phyloP scores from a whole-genome alignment of 2,888 invertebrate genomes.

The Congeria kusceri region DNA sequence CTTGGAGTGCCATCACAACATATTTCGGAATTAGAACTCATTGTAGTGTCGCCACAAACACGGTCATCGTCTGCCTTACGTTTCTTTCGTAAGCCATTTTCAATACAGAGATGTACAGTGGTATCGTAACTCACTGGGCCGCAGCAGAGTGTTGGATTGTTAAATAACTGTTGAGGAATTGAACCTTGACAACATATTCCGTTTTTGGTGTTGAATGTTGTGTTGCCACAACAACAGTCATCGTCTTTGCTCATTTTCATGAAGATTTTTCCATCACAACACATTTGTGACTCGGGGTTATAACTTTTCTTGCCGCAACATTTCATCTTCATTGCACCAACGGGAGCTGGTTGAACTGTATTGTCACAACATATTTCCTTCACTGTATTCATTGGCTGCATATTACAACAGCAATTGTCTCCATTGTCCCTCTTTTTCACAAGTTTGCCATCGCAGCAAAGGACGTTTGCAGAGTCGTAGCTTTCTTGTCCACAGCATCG shows the following conservation, averaged over 20 bases:
- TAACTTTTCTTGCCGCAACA: constrained; percentile 49
- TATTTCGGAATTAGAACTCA: constrained; percentile 36
- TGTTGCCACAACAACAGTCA: constrained; percentile 55
- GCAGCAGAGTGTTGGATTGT: constrained; percentile 43
- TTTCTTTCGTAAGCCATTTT: constrained; percentile 19
- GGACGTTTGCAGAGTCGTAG: constrained; percentile 29
- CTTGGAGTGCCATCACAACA: constrained; percentile 46
- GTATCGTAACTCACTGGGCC: constrained; percentile 39
- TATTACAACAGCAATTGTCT: constrained; percentile 49
- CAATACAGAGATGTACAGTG: constrained; percentile 28
- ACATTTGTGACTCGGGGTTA: constrained; percentile 41
- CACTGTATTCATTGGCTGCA: constrained; percentile 45
- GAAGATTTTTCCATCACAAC: constrained; percentile 39
- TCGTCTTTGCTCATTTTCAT: constrained; percentile 41
- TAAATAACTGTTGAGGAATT: constrained; percentile 35
- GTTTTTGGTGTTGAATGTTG: constrained; percentile 46
- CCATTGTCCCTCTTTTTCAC: constrained; percentile 36
- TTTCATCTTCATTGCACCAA: constrained; percentile 41
- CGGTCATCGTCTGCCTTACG: constrained; percentile 37
- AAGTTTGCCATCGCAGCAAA: constrained; percentile 55
- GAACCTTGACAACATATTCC: constrained; percentile 50
- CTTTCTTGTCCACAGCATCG: constrained; percentile 50
- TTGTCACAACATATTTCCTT: constrained; percentile 51
- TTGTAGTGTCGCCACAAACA: constrained; percentile 45
- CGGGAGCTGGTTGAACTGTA: constrained; percentile 36